Base-by-base conservation (phyloP, 2,888 invertebrate species). In the Notodonta ziczac region DNA sequence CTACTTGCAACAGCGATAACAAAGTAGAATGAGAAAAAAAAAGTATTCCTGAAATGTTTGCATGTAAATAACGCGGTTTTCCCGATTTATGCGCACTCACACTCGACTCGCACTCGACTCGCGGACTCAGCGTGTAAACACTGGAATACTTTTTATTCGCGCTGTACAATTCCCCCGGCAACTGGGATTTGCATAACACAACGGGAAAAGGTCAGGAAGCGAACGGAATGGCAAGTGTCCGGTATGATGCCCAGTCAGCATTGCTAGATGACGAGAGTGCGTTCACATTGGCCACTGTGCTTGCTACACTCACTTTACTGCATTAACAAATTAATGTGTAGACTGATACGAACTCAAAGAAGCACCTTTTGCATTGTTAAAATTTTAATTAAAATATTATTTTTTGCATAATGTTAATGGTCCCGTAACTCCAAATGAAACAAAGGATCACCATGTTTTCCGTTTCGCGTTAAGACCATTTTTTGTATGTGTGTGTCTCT, bases 151-250 rank as follows among this genome's bases (percentile, higher is more conserved):
- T 93, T 93, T 93, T 93, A 91, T 92, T 93, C 91, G 81, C 83
- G 84, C 88, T 89, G 82, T 90, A 83, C 86, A 86, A 90, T 91
- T 93, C 89, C 91, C 90, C 88, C 79, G 80, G 83, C 82, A 82
- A 81, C 77, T 81, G 78, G 79, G 86, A 93, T 93, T 93, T 93
- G 91, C 93, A 93, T 93, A 93, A 90, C 92, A 90, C 87, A 91
- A 88, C 90, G 88, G 89, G 91, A 90, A 91, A 90, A 93, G 93
- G 93, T 93, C 93, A 93, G 93, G 85, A 93, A 93, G 91, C 89
- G 93, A 91, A 92, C 85, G 82, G 85, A 90, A 91, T 89, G 90
- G 91, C 90, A 92, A 93, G 91, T 90, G 92, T 90, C 90, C 90
- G 86, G 87, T 86, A 83, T 87, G 88, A 87, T 88, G 91, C 83